Evolutionary conservation across 2,797 vertebrate species (phyloP).

Genomic region (Arrhamphus sclerolepis): DNA sequence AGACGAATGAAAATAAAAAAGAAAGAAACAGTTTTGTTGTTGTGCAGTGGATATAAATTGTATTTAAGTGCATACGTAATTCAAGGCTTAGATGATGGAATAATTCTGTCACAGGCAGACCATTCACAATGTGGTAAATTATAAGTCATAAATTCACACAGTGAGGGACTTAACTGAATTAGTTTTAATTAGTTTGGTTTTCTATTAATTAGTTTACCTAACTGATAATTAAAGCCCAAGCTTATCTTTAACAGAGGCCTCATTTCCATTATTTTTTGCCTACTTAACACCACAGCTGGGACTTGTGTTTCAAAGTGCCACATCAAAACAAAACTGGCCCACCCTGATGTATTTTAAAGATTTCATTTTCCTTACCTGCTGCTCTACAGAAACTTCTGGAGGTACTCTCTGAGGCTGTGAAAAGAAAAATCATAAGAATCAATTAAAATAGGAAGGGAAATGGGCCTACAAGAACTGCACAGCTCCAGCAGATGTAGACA

Average conservation of each 20-base stretch:
- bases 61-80: not conserved
- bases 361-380: constrained; percentile 71
- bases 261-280: constrained; percentile 6
- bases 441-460: constrained; percentile 22
- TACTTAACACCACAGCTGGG: not conserved
- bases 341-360: constrained; percentile 18
- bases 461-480: not conserved
- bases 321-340: constrained; percentile 36
- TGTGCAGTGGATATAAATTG: not conserved
- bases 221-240: not conserved
- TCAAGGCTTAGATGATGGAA: not conserved
- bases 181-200: no score
- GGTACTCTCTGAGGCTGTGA: constrained; percentile 73
- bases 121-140: no score
- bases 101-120: no score
- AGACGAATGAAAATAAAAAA: not conserved
- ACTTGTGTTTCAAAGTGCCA: constrained; percentile 2
- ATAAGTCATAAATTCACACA: no score
- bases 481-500: constrained; percentile 28
- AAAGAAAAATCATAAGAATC: constrained; percentile 36
- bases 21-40: not conserved
- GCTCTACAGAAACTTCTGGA: constrained; percentile 68
- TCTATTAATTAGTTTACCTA: no score
- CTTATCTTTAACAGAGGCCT: not conserved
- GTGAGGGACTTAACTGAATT: no score